Conservation (phyloP, 2,888 invertebrate genomes). For the Drosophila ustulata region DNA sequence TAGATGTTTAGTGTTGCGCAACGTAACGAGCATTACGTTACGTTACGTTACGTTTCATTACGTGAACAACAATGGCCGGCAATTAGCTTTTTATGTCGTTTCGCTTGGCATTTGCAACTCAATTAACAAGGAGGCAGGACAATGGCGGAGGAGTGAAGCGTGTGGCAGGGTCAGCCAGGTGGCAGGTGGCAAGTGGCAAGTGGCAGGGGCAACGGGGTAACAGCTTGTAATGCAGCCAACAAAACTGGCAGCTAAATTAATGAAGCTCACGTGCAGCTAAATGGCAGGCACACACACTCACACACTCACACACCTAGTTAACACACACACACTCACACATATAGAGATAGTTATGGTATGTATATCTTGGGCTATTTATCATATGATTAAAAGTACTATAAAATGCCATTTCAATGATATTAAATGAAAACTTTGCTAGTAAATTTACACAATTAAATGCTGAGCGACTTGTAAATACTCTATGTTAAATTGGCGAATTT, state of each 20-base stretch:
- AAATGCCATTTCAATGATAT: constrained; percentile 55
- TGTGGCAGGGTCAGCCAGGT: neutral
- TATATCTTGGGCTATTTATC: constrained; percentile 51
- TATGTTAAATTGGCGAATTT: neutral
- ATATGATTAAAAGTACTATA: constrained; percentile 55
- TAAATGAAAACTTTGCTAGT: constrained; percentile 1
- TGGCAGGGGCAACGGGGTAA: constrained; percentile 1
- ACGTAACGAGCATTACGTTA: constrained; percentile 58
- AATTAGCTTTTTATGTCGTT: constrained; percentile 71
- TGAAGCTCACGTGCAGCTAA: constrained; percentile 61
- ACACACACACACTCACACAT: constrained; percentile 12
- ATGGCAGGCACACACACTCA: constrained; percentile 29
- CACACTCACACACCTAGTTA: constrained; percentile 16
- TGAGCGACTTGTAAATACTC: neutral
- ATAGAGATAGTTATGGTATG: constrained; percentile 24
- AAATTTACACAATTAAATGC: neutral
- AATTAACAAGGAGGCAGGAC: constrained; percentile 51
- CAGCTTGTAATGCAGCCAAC: constrained; percentile 57
- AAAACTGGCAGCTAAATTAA: constrained; percentile 41
- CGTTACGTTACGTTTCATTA: constrained; percentile 54
- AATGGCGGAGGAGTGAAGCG: neutral
- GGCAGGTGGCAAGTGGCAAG: neutral
- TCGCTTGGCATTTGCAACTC: constrained; percentile 72
- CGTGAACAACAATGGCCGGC: constrained; percentile 59
- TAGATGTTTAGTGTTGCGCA: constrained; percentile 56